phyloP scores from a whole-genome alignment of 2,888 invertebrate genomes.

The Eupithecia insigniata region DNA sequence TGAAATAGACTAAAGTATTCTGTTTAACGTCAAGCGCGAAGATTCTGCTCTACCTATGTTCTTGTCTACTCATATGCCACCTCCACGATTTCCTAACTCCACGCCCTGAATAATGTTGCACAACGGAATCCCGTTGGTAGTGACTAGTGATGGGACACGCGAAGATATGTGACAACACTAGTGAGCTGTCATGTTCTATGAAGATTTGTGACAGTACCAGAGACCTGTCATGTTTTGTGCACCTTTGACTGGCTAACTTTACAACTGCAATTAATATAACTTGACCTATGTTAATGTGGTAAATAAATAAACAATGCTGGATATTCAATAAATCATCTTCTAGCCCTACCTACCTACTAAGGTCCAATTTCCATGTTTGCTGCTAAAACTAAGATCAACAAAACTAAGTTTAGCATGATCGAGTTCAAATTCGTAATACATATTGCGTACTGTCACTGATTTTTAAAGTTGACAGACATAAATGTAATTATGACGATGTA shows the following conservation, averaged over 20 bases:
- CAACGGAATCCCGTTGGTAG: conserved; percentile 9
- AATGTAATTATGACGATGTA: too few species aligned
- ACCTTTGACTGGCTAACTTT: conserved; percentile 22
- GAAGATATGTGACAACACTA: conserved; percentile 17
- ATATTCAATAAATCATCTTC: not conserved
- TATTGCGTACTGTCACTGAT: too few species aligned
- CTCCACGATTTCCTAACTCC: conserved; percentile 5
- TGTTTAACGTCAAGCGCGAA: too few species aligned
- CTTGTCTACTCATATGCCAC: too few species aligned
- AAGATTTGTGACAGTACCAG: conserved; percentile 8
- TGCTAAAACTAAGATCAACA: too few species aligned
- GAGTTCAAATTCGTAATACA: too few species aligned
- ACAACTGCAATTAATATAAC: conserved; percentile 1
- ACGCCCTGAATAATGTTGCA: conserved; percentile 25
- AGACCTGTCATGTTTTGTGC: conserved; percentile 12
- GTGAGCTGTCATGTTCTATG: conserved; percentile 17
- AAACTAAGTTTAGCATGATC: too few species aligned
- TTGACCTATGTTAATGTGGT: not conserved
- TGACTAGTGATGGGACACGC: conserved; percentile 17
- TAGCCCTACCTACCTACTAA: not conserved
- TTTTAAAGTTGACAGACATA: too few species aligned
- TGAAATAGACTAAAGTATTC: too few species aligned
- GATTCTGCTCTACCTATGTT: too few species aligned
- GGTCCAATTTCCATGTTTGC: too few species aligned
- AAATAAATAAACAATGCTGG: not conserved